Percentiles rank a stretch among this genome's conserved stretches.
Conservation (phyloP, 1,140 invertebrate species). For the Drosophila tristis region DNA sequence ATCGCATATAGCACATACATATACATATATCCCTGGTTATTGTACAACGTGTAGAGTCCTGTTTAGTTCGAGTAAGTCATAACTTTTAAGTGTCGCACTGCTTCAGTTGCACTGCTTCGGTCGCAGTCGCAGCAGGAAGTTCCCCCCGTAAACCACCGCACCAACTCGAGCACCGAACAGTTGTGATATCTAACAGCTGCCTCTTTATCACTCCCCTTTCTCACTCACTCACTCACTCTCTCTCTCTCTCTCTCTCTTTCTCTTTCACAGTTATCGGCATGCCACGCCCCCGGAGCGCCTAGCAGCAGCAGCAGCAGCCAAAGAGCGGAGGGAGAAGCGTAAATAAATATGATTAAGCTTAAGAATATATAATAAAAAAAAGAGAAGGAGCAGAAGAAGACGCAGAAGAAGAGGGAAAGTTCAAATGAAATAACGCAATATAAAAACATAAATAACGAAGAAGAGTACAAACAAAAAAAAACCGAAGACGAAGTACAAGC, state of each 20-base stretch:
- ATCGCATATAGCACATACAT: neutral
- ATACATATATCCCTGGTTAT: neutral
- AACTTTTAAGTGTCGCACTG: conserved; percentile 61
- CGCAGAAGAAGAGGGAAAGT: conserved; percentile 46
- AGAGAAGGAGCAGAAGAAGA: conserved; percentile 4
- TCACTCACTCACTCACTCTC: conserved; percentile 1
- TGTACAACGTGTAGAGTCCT: neutral
- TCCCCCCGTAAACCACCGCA: too few relatives aligned
- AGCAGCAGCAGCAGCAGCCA: conserved; percentile 34
- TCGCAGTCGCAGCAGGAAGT: too few relatives aligned
- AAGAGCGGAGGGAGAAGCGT: conserved; percentile 57
- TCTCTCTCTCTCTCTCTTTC: conserved; percentile 21
- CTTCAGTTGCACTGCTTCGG: conserved; percentile 5
- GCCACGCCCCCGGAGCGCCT: conserved; percentile 38
- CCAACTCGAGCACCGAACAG: conserved; percentile 27
- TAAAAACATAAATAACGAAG: conserved; percentile 76
- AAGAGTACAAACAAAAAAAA: conserved; percentile 22
- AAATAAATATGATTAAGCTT: conserved; percentile 83
- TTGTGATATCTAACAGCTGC: conserved; percentile 28
- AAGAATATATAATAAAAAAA: conserved; percentile 77
- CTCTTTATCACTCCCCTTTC: neutral
- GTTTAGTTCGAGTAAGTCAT: conserved; percentile 36
- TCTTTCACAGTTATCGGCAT: conserved; percentile 49
- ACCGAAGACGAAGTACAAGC: neutral
- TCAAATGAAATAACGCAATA: conserved; percentile 83